Evolutionary conservation across 2,888 invertebrate species (phyloP), one percentile per base, ranked within the genome.

Genomic region (Acanthosepion esculentum): DNA sequence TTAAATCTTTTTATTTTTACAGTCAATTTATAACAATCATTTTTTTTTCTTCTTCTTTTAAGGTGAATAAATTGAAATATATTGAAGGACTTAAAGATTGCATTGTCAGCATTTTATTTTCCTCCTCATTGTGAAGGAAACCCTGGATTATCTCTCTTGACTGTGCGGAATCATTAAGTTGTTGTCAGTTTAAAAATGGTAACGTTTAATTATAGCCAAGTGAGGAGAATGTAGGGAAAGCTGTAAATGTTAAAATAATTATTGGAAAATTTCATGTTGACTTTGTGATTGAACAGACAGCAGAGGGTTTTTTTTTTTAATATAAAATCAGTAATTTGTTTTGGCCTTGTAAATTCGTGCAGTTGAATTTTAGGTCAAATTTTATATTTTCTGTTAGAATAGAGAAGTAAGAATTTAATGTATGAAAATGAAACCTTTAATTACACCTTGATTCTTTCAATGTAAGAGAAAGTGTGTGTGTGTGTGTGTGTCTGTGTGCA

Each of bases 11-110:
- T 78, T 78, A 33, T 33, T 78, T 78, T 78, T 78, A 78, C 78
- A 78, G 78, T 78, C 78, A 78, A 78, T 78, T 78, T 78, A 78
- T 78, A 78, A 78, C 78, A 78, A 78, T 78, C 78, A 78, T 78
- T 78, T 78, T n/a, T 78, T 78, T n/a, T 78, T n/a, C 33, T n/a
- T n/a, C 33, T n/a, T 78, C 23, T 78, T 78, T 78, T 78, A 78
- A 78, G n/a, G 78, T 78, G 78, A 78, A 78, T 78, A 78, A 78
- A 78, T n/a, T 78, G 78, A 78, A 78, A 78, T 78, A 78, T 78
- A 78, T 78, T 78, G 78, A 78, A 78, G 78, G 78, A 78, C 78
- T 78, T 78, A 78, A 78, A 78, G 78, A 78, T 78, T 78, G 78
- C 78, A 78, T 78, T 78, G 78, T 78, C 78, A 78, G 78, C 78